phyloP scores from a whole-genome alignment of 1,140 invertebrate genomes.

The Artemia franciscana region DNA sequence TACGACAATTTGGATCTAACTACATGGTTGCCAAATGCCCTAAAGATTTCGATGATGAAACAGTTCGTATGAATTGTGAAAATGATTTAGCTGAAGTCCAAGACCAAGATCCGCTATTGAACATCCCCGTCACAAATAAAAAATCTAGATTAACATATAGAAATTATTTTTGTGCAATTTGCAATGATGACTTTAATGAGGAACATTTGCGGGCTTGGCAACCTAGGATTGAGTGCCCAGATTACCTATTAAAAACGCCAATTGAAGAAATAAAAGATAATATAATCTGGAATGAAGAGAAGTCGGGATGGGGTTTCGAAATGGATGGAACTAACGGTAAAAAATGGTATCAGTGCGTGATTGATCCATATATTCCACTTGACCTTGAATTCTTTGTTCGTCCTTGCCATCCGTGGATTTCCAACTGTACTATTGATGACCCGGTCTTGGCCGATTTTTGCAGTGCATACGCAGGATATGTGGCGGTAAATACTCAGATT shows the following conservation, averaged over 20 bases:
- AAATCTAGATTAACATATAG: slow-evolving; percentile 25
- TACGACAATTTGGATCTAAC: slow-evolving; percentile 22
- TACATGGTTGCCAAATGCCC: slow-evolving; percentile 25
- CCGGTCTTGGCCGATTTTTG: slow-evolving; percentile 16
- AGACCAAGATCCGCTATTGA: slow-evolving; percentile 20
- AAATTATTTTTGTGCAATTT: slow-evolving; percentile 30
- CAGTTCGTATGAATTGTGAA: slow-evolving; percentile 12
- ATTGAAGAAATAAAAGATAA: slow-evolving; percentile 8
- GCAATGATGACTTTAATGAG: slow-evolving; percentile 19
- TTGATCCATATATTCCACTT: slow-evolving; percentile 18
- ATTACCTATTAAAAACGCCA: not conserved
- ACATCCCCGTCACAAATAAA: slow-evolving; percentile 23
- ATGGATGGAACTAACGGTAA: slow-evolving; percentile 11
- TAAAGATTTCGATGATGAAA: slow-evolving; percentile 17
- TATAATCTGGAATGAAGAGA: slow-evolving; percentile 14
- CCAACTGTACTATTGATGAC: slow-evolving; percentile 18
- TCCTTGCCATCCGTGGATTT: slow-evolving; percentile 15
- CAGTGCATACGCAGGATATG: slow-evolving; percentile 22
- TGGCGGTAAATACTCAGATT: slow-evolving; percentile 18
- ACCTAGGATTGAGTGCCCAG: slow-evolving; percentile 22
- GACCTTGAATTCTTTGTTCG: slow-evolving; percentile 16
- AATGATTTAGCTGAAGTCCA: slow-evolving; percentile 14
- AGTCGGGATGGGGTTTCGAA: slow-evolving; percentile 16
- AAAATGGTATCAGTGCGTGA: slow-evolving; percentile 14
- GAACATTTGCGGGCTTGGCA: slow-evolving; percentile 20